Base-by-base conservation (phyloP, 2,888 invertebrate species). In the Eilema depressum region DNA sequence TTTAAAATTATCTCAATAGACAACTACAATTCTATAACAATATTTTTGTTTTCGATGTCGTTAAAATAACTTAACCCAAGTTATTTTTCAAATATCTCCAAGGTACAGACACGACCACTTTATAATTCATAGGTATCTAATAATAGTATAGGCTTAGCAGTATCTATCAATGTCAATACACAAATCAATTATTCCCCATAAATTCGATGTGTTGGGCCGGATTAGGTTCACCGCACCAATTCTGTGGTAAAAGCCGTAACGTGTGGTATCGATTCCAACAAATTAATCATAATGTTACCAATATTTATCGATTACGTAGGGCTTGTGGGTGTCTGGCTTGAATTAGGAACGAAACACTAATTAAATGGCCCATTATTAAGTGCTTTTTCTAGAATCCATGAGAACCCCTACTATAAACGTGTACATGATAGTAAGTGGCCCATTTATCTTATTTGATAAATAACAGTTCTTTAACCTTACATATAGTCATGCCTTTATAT, bases 211-310 rank as follows among this genome's bases (percentile, higher is more conserved):
- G 64, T 64, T 62, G 57, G 30, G 33, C 59, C 26, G 69, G 33
- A 78, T 76, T 66, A 70, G 73, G 72, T 62, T 53, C 41, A 71
- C 73, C 72, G 61, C 73, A 69, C 56, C 62, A 66, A 77, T 80
- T 80, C 56, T 26, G 75, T 37, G 63, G 69, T 70, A 57, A 2
- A n/a, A 59, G 17, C 63, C 63, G n/a, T 11, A n/a, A 53, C 56
- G 63, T 68, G 26, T 53, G 8, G 37, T 71, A 78, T 74, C 70
- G 68, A 79, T 73, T 63, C 64, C 23, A 64, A 56, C 62, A 47
- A 78, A 73, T 75, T 70, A 76, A 70, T 71, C 59, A 69, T 69
- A 66, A 67, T 63, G 70, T 56, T 62, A 67, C 20, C 17, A 8
- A n/a, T 47, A 61, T 68, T 65, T 30, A 71, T 70, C 41, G 28